Conservation (phyloP, 64 coral and sea anemone genomes). For the Trachythela sp. region DNA sequence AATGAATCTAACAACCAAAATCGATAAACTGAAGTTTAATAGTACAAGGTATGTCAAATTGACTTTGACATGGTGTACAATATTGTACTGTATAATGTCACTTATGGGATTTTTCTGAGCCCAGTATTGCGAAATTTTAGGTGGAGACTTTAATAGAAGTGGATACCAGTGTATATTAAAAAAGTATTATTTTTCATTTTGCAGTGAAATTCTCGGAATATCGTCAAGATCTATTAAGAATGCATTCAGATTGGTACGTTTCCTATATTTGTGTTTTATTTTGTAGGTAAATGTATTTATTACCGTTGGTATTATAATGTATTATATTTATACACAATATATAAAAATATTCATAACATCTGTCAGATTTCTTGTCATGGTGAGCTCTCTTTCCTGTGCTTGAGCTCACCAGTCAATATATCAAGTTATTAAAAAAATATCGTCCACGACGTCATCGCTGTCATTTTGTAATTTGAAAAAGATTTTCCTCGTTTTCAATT, state of each 20-base stretch:
- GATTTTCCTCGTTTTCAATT: too few relatives aligned
- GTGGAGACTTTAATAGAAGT: not conserved
- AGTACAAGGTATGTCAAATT: slow-evolving; percentile 54
- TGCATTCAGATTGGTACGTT: slow-evolving; percentile 78
- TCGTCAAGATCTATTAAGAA: slow-evolving; percentile 63
- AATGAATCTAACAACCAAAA: slow-evolving; percentile 80
- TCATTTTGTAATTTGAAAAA: too few relatives aligned
- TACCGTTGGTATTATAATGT: too few relatives aligned
- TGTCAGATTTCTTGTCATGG: too few relatives aligned
- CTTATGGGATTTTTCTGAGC: not conserved
- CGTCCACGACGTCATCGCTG: too few relatives aligned
- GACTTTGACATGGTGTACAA: not conserved
- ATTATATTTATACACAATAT: too few relatives aligned
- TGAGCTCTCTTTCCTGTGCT: not conserved
- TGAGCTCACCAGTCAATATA: not conserved
- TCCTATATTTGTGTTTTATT: not conserved
- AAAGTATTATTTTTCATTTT: not conserved
- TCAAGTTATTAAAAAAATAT: too few relatives aligned
- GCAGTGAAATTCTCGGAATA: slow-evolving; percentile 77
- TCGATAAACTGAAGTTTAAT: slow-evolving; percentile 68
- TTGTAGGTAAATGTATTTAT: not conserved
- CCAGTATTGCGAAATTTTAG: not conserved
- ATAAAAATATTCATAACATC: too few relatives aligned
- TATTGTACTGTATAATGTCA: not conserved
- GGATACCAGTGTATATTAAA: too few relatives aligned